phyloP scores from a whole-genome alignment of 2,797 vertebrate genomes.

The Taenioides sp. region DNA sequence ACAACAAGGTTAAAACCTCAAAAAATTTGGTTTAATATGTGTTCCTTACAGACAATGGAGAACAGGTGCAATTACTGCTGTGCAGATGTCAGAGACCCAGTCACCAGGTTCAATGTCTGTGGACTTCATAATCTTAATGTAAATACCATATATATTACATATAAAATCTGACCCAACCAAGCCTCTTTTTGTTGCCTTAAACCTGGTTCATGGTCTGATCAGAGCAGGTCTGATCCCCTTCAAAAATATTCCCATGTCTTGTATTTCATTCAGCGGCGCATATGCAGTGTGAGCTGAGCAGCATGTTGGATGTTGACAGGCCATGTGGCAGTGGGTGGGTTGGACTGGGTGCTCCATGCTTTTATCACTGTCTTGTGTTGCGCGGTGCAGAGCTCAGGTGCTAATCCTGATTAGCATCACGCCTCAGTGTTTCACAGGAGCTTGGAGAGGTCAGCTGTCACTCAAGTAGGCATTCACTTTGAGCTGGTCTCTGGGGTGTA shows the following conservation, averaged over 20 bases:
- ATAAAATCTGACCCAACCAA: no score
- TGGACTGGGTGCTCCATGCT: constrained; percentile 17
- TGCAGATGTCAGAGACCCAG: no score
- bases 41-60: no score
- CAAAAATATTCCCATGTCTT: background rate
- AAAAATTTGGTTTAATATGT: no score
- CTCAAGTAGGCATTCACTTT: constrained; percentile 34
- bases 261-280: background rate
- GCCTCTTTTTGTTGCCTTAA: no score
- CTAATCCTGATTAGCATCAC: constrained; percentile 59
- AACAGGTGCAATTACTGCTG: no score
- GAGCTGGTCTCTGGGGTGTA: constrained; percentile 35
- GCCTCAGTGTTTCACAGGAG: constrained; percentile 23
- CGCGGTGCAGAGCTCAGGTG: constrained; percentile 30
- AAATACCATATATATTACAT: no score
- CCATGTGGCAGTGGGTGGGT: constrained; percentile 6
- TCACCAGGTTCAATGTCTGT: no score
- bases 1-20: no score
- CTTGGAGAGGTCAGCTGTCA: constrained; percentile 55
- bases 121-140: no score
- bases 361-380: constrained; percentile 21
- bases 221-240: no score
- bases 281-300: background rate
- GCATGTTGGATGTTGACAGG: background rate
- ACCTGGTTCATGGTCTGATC: no score